Conservation (phyloP, 2,888 invertebrate genomes). For the Pherbina coryleti region DNA sequence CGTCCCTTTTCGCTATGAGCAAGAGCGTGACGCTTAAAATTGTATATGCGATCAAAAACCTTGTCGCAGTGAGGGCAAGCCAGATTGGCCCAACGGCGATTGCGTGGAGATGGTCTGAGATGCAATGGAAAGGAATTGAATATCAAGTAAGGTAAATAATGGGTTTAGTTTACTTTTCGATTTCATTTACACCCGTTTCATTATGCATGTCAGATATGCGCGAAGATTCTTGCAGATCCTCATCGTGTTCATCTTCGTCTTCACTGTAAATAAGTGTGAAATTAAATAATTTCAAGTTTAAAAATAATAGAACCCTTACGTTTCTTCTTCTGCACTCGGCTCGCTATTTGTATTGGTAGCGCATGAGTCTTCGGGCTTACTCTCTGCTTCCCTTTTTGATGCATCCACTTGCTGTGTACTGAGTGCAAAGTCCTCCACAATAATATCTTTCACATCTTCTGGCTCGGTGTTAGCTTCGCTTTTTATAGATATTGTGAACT, state of each 20-base stretch:
- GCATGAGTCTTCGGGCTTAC: neutral
- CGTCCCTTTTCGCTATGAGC: conserved; percentile 55
- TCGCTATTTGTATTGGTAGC: neutral
- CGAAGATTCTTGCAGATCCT: neutral
- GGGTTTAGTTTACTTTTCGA: conserved; percentile 24
- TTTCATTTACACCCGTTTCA: conserved; percentile 28
- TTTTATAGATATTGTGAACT: neutral
- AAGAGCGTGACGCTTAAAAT: conserved; percentile 61
- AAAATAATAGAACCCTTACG: neutral
- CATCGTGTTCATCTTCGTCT: neutral
- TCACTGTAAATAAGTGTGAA: neutral
- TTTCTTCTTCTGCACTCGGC: neutral
- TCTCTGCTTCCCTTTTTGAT: neutral
- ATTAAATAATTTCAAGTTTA: neutral
- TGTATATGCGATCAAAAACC: conserved; percentile 70
- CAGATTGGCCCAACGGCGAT: conserved; percentile 44
- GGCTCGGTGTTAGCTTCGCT: neutral
- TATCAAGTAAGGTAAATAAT: too few species aligned
- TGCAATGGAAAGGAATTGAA: too few species aligned
- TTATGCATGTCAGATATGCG: conserved; percentile 10
- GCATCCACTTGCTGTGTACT: too few species aligned
- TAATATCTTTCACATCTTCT: neutral
- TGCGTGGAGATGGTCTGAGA: conserved; percentile 38
- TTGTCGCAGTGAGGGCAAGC: conserved; percentile 71
- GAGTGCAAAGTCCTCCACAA: too few species aligned